A percentile compares a stretch with the other conserved stretches of the same genome.
Conservation (phyloP, 2,113 vertebrate species). For the Rhinoderma darwinii region DNA sequence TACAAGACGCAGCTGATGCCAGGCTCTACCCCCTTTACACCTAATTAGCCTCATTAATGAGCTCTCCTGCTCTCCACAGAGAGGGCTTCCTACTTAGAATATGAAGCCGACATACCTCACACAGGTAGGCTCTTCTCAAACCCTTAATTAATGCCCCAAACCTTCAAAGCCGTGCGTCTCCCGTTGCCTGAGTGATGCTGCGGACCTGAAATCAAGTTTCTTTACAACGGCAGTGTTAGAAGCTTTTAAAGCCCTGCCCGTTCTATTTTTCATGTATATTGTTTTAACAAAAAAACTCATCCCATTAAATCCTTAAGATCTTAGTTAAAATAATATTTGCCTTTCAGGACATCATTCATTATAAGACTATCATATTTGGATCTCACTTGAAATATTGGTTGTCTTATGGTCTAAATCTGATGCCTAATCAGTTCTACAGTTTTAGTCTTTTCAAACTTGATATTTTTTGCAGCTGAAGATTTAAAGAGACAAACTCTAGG, state of each 20-base stretch:
- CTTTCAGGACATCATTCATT: not conserved
- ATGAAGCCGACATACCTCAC: constrained; percentile 83
- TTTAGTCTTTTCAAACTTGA: not conserved
- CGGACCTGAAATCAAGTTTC: constrained; percentile 68
- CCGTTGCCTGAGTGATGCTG: constrained; percentile 67
- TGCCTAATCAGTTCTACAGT: not conserved
- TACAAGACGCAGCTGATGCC: constrained; percentile 92
- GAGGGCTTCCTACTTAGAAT: constrained; percentile 82
- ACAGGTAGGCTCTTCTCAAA: constrained; percentile 82
- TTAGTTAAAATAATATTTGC: constrained; percentile 14
- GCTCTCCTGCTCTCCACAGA: constrained; percentile 84
- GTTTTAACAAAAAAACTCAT: not conserved
- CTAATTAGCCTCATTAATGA: constrained; percentile 97
- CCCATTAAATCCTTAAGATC: not conserved
- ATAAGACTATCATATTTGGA: not conserved
- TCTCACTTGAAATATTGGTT: not conserved
- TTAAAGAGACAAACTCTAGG: too few species aligned
- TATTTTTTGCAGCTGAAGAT: not conserved
- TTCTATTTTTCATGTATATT: constrained; percentile 6
- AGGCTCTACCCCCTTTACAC: constrained; percentile 90
- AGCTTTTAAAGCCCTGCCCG: constrained; percentile 55
- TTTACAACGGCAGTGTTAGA: constrained; percentile 67
- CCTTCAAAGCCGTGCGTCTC: constrained; percentile 76
- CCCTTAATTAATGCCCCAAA: constrained; percentile 82
- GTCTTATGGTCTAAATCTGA: not conserved